Percentiles rank a stretch among this genome's conserved stretches.
Conservation (phyloP, 2,888 invertebrate genomes). For the Drosophila limbata region DNA sequence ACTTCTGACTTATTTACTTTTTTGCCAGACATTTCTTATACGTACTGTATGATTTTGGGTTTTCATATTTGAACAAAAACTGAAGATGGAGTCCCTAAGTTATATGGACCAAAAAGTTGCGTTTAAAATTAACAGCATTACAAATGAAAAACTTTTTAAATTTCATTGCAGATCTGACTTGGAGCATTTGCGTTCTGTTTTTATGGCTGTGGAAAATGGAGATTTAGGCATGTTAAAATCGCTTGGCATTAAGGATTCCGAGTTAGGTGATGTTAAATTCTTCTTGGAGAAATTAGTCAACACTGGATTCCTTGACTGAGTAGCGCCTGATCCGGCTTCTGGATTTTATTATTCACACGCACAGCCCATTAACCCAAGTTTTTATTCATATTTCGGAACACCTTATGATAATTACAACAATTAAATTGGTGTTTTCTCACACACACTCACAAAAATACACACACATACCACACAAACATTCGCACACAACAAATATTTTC, state of each 20-base stretch:
- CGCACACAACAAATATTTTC: conserved; percentile 63
- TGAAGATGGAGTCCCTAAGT: too few species aligned
- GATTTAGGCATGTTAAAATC: conserved; percentile 97
- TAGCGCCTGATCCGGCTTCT: conserved; percentile 90
- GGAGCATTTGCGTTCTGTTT: conserved; percentile 96
- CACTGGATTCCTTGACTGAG: conserved; percentile 97
- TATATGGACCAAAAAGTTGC: too few species aligned
- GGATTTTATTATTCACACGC: conserved; percentile 89
- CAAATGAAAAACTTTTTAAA: too few species aligned
- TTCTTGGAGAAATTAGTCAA: conserved; percentile 98
- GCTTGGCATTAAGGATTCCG: conserved; percentile 97
- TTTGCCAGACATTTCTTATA: too few species aligned
- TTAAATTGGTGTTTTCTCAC: conserved; percentile 52
- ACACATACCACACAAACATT: conserved; percentile 20
- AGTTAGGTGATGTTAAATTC: conserved; percentile 97
- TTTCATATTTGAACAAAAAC: too few species aligned
- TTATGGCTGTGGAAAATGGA: conserved; percentile 98
- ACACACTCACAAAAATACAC: conserved; percentile 13
- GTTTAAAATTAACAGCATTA: too few species aligned
- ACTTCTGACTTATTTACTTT: too few species aligned
- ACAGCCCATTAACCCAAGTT: conserved; percentile 90
- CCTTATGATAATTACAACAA: conserved; percentile 86
- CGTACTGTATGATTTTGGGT: too few species aligned
- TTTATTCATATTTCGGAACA: conserved; percentile 88
- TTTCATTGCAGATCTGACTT: conserved; percentile 91